These are phyloP conservation scores for Nylanderia fulva DNA, from an alignment of 1,140 invertebrate genomes.

Conservation along the genomic window DNA sequence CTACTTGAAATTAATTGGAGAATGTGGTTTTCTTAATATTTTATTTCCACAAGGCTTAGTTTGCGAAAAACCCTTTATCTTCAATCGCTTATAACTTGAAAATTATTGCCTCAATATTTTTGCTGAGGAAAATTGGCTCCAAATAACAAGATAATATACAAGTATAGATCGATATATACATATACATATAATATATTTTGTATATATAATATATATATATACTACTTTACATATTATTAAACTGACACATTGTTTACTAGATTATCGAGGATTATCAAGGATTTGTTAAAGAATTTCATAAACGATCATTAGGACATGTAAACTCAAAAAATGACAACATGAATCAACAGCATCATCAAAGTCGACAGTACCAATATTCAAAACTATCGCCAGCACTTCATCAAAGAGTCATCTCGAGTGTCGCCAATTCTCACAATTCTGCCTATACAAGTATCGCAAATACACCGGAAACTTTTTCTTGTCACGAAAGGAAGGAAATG, in stretches of 20 bases:
- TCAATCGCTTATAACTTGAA: too few relatives aligned
- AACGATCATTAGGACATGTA: slow-evolving; percentile 70
- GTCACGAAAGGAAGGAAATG: slow-evolving; percentile 90
- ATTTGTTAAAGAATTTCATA: slow-evolving; percentile 75
- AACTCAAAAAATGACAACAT: background rate
- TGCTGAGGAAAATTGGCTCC: too few relatives aligned
- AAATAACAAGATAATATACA: too few relatives aligned
- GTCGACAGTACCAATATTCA: background rate
- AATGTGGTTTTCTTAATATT: too few relatives aligned
- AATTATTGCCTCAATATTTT: too few relatives aligned
- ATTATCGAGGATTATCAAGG: slow-evolving; percentile 76
- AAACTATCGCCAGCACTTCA: slow-evolving; percentile 7
- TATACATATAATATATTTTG: too few relatives aligned
- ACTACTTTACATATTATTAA: too few relatives aligned
- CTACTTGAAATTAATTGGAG: too few relatives aligned
- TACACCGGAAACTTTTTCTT: slow-evolving; percentile 91
- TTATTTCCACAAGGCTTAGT: too few relatives aligned
- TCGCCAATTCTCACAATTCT: slow-evolving; percentile 49
- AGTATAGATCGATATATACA: too few relatives aligned
- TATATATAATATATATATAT: too few relatives aligned
- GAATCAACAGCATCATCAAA: slow-evolving; percentile 21
- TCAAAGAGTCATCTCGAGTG: slow-evolving; percentile 21
- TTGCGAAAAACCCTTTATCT: too few relatives aligned
- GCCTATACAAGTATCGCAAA: slow-evolving; percentile 78
- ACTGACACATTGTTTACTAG: slow-evolving; percentile 21